A percentile compares a stretch with the other conserved stretches of the same genome.
Conservation (phyloP, 2,888 invertebrate genomes). For the Macrophya annulata region DNA sequence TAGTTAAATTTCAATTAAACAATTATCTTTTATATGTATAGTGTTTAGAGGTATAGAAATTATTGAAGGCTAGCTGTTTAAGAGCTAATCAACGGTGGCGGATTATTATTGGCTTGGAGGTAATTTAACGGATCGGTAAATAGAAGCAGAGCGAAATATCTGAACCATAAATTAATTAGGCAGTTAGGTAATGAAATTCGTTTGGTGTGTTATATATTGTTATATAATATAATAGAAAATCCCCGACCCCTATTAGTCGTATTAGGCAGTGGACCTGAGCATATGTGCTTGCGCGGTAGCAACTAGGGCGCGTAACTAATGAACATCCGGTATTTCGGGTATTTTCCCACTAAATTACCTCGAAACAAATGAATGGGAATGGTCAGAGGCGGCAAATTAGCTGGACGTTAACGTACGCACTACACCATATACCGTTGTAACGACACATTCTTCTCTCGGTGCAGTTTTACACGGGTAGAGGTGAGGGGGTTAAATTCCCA, state of each 20-base stretch:
- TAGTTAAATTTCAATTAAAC: no score
- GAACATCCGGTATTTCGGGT: slow-evolving; percentile 74
- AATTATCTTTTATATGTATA: no score
- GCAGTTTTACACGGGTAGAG: neutral
- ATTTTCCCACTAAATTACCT: slow-evolving; percentile 61
- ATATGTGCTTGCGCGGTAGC: slow-evolving; percentile 44
- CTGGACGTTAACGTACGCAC: slow-evolving; percentile 44
- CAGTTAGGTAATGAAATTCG: slow-evolving; percentile 76
- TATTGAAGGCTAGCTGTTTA: neutral
- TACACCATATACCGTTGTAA: neutral
- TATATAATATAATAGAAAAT: slow-evolving; percentile 70
- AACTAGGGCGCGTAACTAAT: slow-evolving; percentile 68
- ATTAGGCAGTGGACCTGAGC: slow-evolving; percentile 57
- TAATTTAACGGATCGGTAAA: slow-evolving; percentile 45
- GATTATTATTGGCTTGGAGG: slow-evolving; percentile 18
- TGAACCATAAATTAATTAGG: slow-evolving; percentile 73
- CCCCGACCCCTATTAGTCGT: slow-evolving; percentile 66
- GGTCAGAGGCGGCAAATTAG: slow-evolving; percentile 56
- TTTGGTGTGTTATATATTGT: slow-evolving; percentile 39
- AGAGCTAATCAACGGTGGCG: neutral
- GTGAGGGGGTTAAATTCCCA: neutral
- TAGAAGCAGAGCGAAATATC: slow-evolving; percentile 54
- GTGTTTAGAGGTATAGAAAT: no score
- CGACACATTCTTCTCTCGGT: neutral
- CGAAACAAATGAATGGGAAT: slow-evolving; percentile 52